A percentile compares a stretch with the other conserved stretches of the same genome.
Evolutionary conservation across 2,888 invertebrate genomes (phyloP).

Genomic region (Marasmarcha lunaedactyla): DNA sequence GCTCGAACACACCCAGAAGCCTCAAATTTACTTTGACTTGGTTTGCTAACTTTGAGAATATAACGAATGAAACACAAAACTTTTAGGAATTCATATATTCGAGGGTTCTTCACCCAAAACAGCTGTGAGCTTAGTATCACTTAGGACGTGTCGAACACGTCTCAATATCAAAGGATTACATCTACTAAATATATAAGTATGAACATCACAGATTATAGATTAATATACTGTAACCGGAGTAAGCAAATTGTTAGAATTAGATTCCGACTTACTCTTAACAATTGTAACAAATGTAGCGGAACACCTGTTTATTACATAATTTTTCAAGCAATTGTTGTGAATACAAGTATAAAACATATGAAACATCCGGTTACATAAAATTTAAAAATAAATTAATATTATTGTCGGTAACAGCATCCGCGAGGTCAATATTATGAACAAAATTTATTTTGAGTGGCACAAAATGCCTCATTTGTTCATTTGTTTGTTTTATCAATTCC

Average conservation of each 20-base stretch:
- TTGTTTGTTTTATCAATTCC: too few species aligned
- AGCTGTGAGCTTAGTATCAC: conserved; percentile 57
- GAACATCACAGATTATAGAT: conserved; percentile 53
- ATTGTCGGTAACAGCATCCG: conserved; percentile 26
- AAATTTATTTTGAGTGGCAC: neutral
- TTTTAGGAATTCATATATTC: conserved; percentile 20
- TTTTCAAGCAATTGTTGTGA: too few species aligned
- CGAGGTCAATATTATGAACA: conserved; percentile 15
- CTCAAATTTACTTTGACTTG: too few species aligned
- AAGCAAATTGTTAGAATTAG: too few species aligned
- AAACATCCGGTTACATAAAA: conserved; percentile 1
- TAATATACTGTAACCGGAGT: conserved; percentile 24
- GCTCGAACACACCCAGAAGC: too few species aligned
- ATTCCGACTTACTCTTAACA: too few species aligned
- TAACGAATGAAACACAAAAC: too few species aligned
- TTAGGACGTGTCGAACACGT: conserved; percentile 34
- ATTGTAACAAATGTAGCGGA: too few species aligned
- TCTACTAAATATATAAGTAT: conserved; percentile 24
- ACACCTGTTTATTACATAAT: too few species aligned
- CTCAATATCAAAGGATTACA: conserved; percentile 29
- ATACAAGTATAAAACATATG: neutral
- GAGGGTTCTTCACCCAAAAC: conserved; percentile 30
- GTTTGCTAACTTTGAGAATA: too few species aligned
- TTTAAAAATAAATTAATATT: conserved; percentile 4
- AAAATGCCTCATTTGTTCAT: too few species aligned